phyloP scores from a whole-genome alignment of 2,888 invertebrate genomes.

The Anarsia innoxiella region DNA sequence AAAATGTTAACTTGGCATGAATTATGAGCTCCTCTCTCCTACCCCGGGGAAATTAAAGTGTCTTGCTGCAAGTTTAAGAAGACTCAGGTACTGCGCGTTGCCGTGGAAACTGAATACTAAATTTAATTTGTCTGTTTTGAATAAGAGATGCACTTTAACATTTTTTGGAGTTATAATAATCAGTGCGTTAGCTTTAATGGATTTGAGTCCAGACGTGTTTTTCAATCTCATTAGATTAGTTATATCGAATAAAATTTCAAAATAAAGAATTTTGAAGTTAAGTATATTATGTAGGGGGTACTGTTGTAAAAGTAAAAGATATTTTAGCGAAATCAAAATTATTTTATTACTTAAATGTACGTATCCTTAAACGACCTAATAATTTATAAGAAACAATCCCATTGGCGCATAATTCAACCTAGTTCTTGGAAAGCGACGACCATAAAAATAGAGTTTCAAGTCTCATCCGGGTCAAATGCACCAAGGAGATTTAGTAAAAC shows the following conservation, averaged over 20 bases:
- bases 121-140: slow-evolving; percentile 41
- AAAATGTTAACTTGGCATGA: slow-evolving; percentile 71
- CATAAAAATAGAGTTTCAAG: slow-evolving; percentile 38
- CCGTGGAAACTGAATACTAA: slow-evolving; percentile 47
- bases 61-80: slow-evolving; percentile 69
- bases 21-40: slow-evolving; percentile 59
- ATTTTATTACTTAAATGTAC: neutral
- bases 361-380: no score
- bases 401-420: neutral
- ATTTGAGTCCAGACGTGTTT: no score
- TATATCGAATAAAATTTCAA: no score
- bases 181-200: no score
- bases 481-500: slow-evolving; percentile 36
- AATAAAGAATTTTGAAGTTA: no score
- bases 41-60: slow-evolving; percentile 71
- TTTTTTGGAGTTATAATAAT: no score
- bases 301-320: no score
- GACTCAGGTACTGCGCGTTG: slow-evolving; percentile 51
- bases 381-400: neutral
- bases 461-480: slow-evolving; percentile 34
- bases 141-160: slow-evolving; percentile 14
- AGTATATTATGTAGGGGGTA: no score
- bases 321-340: neutral
- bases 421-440: neutral
- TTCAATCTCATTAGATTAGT: no score